A percentile compares a stretch with the other conserved stretches of the same genome.
phyloP scores from a whole-genome alignment of 2,888 invertebrate genomes.

The Spisula solida region DNA sequence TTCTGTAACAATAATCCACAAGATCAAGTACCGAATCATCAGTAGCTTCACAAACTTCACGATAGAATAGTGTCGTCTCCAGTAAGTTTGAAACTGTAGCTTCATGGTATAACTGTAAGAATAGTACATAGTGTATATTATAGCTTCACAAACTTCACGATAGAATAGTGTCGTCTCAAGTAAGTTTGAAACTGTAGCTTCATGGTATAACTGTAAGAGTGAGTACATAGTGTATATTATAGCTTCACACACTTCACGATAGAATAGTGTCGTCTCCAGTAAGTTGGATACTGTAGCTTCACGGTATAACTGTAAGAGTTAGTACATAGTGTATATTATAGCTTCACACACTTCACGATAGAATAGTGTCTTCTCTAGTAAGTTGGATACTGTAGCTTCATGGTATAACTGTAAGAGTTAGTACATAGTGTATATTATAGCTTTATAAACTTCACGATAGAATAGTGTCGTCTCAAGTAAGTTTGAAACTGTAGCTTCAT shows the following conservation, averaged over 20 bases:
- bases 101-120: slow-evolving; percentile 92
- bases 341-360: slow-evolving; percentile 94
- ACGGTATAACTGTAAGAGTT: slow-evolving; percentile 92
- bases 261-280: slow-evolving; percentile 94
- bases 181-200: slow-evolving; percentile 93
- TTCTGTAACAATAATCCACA: slow-evolving; percentile 93
- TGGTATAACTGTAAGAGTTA: slow-evolving; percentile 92
- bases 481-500: slow-evolving; percentile 93
- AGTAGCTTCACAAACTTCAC: slow-evolving; percentile 93
- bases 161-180: slow-evolving; percentile 95
- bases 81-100: slow-evolving; percentile 93
- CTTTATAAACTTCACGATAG: slow-evolving; percentile 93
- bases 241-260: slow-evolving; percentile 93
- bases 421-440: slow-evolving; percentile 87
- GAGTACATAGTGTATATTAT: slow-evolving; percentile 88
- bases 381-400: slow-evolving; percentile 93
- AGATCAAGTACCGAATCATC: slow-evolving; percentile 94
- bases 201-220: slow-evolving; percentile 92
- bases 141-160: slow-evolving; percentile 92
- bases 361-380: slow-evolving; percentile 94
- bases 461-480: slow-evolving; percentile 94
- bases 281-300: slow-evolving; percentile 94
- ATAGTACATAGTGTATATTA: slow-evolving; percentile 85
- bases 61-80: slow-evolving; percentile 94
- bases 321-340: slow-evolving; percentile 85